These are phyloP conservation scores for Pangasius sanitwongsei DNA, from an alignment of 2,797 vertebrate genomes.

Conservation along the genomic window DNA sequence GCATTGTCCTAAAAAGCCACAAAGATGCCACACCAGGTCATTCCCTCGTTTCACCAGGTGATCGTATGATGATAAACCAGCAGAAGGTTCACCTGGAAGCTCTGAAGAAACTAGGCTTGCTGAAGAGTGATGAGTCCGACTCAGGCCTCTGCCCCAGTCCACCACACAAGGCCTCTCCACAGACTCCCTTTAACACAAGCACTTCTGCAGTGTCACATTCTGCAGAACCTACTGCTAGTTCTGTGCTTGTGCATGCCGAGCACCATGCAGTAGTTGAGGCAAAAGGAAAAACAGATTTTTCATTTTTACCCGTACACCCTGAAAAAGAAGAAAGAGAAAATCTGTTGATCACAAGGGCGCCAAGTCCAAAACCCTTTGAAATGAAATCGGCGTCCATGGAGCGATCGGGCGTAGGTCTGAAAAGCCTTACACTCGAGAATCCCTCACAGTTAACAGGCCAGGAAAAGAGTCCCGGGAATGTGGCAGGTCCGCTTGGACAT, in stretches of 20 bases:
- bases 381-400: slow-evolving; percentile 85
- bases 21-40: slow-evolving; percentile 54
- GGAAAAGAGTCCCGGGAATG: not conserved
- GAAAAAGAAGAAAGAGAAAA: slow-evolving; percentile 27
- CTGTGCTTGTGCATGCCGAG: slow-evolving; percentile 21
- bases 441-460: not conserved
- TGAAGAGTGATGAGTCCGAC: slow-evolving; percentile 72
- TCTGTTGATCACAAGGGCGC: slow-evolving; percentile 11
- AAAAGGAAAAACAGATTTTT: not conserved
- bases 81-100: slow-evolving; percentile 81
- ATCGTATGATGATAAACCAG: slow-evolving; percentile 63
- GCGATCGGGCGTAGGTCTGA: slow-evolving; percentile 74
- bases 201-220: slow-evolving; percentile 7
- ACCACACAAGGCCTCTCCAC: slow-evolving; percentile 55
- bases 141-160: slow-evolving; percentile 52
- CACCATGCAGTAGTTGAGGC: not conserved
- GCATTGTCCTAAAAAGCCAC: slow-evolving; percentile 84
- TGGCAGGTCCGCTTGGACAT: slow-evolving; percentile 41
- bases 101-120: slow-evolving; percentile 86
- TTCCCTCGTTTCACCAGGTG: slow-evolving; percentile 32
- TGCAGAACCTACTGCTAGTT: not conserved
- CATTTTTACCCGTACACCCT: slow-evolving; percentile 18
- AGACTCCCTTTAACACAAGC: slow-evolving; percentile 50
- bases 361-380: slow-evolving; percentile 46
- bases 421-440: slow-evolving; percentile 63